These are phyloP conservation scores for Ianthella basta DNA, from an alignment of 37 sponge, comb jelly and placozoan genomes.

Conservation along the genomic window DNA sequence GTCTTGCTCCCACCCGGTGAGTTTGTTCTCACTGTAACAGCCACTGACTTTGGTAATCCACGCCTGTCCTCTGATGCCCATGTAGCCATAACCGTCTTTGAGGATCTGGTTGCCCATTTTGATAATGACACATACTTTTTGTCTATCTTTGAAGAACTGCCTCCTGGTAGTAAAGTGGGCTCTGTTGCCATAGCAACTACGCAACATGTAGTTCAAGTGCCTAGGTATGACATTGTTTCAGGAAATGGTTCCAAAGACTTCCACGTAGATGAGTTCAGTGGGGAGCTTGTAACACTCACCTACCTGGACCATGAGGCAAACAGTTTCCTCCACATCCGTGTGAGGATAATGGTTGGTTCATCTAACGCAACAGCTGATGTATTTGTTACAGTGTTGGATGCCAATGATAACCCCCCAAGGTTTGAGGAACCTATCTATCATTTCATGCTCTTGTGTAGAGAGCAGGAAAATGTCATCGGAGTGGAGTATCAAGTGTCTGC, in stretches of 20 bases:
- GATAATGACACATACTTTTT: not conserved
- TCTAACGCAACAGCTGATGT: not conserved
- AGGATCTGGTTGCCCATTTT: not conserved
- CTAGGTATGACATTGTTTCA: not conserved
- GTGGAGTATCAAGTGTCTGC: conserved; percentile 33
- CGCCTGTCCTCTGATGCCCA: not conserved
- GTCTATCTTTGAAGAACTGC: conserved; percentile 17
- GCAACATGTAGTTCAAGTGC: not conserved
- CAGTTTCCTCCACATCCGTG: not conserved
- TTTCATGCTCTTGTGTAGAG: not conserved
- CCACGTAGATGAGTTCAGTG: not conserved
- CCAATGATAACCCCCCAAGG: conserved; percentile 7
- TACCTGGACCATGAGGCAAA: not conserved
- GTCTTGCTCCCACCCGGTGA: not conserved
- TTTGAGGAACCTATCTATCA: not conserved
- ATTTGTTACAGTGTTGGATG: not conserved
- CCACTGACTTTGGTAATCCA: conserved; percentile 3
- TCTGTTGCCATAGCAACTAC: conserved; percentile 25
- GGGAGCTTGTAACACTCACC: not conserved
- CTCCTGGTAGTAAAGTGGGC: conserved; percentile 22
- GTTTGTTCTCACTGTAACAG: conserved; percentile 3
- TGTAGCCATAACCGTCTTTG: not conserved
- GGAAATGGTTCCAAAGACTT: not conserved
- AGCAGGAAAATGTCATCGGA: not conserved
- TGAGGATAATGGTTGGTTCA: not conserved